These are phyloP conservation scores for Chironomus tentans DNA, from an alignment of 2,888 invertebrate species.

Conservation along the genomic window DNA sequence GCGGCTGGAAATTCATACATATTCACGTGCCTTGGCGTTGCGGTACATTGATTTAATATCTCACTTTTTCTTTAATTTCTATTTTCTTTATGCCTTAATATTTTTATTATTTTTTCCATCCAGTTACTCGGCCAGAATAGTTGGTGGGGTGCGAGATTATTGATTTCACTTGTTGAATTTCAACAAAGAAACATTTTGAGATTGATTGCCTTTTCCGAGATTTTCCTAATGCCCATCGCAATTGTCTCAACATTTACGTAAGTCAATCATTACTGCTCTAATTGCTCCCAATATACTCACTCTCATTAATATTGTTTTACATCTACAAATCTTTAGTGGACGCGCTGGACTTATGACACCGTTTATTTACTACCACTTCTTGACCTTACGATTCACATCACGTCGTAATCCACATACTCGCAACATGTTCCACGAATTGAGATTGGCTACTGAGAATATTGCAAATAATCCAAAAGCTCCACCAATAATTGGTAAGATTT, in stretches of 20 bases:
- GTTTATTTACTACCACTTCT: slow-evolving; percentile 94
- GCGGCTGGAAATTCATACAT: neutral
- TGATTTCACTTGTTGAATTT: slow-evolving; percentile 81
- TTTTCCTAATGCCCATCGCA: slow-evolving; percentile 78
- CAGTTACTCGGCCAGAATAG: slow-evolving; percentile 88
- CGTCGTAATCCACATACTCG: slow-evolving; percentile 93
- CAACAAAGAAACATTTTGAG: slow-evolving; percentile 70
- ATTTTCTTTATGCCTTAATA: neutral
- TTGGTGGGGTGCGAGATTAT: slow-evolving; percentile 76
- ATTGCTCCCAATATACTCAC: slow-evolving; percentile 8
- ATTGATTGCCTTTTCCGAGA: slow-evolving; percentile 87
- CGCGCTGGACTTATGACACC: slow-evolving; percentile 84
- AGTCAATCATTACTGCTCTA: slow-evolving; percentile 43
- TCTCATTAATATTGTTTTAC: slow-evolving; percentile 23
- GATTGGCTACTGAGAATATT: slow-evolving; percentile 58
- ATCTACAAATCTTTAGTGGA: slow-evolving; percentile 53
- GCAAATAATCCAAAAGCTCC: slow-evolving; percentile 65
- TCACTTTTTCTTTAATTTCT: neutral
- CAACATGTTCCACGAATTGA: slow-evolving; percentile 82
- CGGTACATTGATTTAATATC: slow-evolving; percentile 11
- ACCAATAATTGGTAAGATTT: slow-evolving; percentile 48
- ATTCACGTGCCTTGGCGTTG: neutral
- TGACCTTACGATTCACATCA: slow-evolving; percentile 84
- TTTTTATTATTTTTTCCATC: slow-evolving; percentile 31
- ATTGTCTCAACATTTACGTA: slow-evolving; percentile 76